Base-by-base conservation (phyloP, 1,140 invertebrate species). In the Pachypsylla venusta region DNA sequence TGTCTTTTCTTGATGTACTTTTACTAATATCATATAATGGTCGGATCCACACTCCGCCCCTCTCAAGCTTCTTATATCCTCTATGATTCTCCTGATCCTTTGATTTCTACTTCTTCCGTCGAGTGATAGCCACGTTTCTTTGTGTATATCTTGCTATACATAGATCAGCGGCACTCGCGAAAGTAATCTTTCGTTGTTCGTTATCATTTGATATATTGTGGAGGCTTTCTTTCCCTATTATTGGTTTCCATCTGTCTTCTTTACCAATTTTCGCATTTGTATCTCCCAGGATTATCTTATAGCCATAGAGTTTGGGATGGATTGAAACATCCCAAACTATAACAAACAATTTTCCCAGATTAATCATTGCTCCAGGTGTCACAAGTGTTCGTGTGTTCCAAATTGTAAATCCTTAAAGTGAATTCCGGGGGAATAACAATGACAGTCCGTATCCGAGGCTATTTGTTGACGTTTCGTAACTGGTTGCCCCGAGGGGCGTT, bases 161-260 rank as follows among this genome's bases (percentile, higher is more conserved):
- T 12, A 61, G 13, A 22, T 26, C 22, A 25, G 27, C 53, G 22
- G 56, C 5, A 24, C 22, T 30, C 22, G 60, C 56, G 12, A 57
- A 61, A 40, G 27, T 59, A 13, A 63, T 58, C 20, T 63, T 24
- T 58, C 59, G 57, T 57, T 60, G 25, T 26, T 63, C 63, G 54
- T 65, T 65, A 35, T 61, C 60, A 56, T 65, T 66, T 30, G 58
- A 64, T 25, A 5, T 30, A 16, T 58, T 26, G 39, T 62, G 59
- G n/a, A 62, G 48, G 27, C 58, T 60, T 12, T 62, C 39, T 7
- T n/a, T 54, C 25, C 61, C 61, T 54, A 60, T 62, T 13, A 30
- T 53, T 54, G 54, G 55, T 55, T 42, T 24, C 16, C 20, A 58
- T 14, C n/a, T 10, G 10, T 27, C 24, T 57, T 62, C 48, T 27